A percentile compares a stretch with the other conserved stretches of the same genome.
Evolutionary conservation across 2,888 invertebrate species (phyloP).

Genomic region (Litoditis marina): DNA sequence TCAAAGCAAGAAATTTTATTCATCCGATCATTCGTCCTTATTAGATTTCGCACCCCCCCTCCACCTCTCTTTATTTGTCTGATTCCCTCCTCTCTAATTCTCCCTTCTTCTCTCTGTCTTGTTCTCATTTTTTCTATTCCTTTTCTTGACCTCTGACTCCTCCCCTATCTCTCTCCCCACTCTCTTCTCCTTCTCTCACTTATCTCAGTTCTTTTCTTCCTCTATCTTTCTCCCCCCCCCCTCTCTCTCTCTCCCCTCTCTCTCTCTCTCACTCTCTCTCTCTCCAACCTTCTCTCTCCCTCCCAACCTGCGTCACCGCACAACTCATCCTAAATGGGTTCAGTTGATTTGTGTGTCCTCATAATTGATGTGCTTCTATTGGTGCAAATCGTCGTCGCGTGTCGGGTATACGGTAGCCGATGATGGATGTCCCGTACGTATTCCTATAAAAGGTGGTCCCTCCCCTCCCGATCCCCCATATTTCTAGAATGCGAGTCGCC

Average conservation of each 20-base stretch:
- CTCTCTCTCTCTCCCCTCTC: not conserved
- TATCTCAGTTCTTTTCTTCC: conserved; percentile 1
- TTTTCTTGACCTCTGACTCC: not conserved
- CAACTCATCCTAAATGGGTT: no score
- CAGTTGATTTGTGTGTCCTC: no score
- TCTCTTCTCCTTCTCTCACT: not conserved
- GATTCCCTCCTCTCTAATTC: no score
- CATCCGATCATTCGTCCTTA: no score
- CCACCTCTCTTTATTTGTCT: no score
- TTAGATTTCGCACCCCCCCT: no score
- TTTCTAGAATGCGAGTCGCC: conserved; percentile 17
- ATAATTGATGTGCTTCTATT: conserved; percentile 14
- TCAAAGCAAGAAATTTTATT: no score
- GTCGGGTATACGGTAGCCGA: conserved; percentile 16
- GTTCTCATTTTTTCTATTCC: not conserved
- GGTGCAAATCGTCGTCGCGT: conserved; percentile 16
- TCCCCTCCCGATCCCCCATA: conserved; percentile 3
- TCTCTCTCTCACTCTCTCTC: conserved; percentile 1
- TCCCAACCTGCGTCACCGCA: conserved; percentile 8
- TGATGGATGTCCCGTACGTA: conserved; percentile 13
- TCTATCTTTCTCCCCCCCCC: conserved; percentile 1
- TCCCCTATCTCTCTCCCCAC: conserved; percentile 1
- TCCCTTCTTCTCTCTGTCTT: no score
- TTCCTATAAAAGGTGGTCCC: conserved; percentile 5
- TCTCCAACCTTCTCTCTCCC: conserved; percentile 6